Evolutionary conservation across 2,113 vertebrate genomes (phyloP), one percentile per base, ranked within the genome.

Genomic region (Morphnarchus princeps): DNA sequence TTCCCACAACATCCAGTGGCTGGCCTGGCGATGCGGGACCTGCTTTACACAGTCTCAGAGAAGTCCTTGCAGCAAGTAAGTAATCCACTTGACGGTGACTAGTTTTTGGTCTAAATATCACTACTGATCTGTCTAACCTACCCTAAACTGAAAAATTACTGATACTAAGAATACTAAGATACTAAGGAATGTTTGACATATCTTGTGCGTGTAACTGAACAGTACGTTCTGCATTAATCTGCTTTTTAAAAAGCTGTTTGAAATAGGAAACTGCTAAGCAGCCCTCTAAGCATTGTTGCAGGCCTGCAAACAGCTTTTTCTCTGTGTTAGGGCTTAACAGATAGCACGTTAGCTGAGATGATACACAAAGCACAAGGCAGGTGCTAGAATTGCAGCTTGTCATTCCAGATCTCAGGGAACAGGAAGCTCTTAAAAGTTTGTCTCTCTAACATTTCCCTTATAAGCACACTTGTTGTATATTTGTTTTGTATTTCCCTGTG

Each of bases 1-100:
- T 59, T 67, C 32, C 25, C 0, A 0, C 16, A 18, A 13, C 5
- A 31, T 28, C 22, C 16, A 34, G 19, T 11, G 11, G 7, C 20
- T 2, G 0, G 13, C 10, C 9, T 69, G 55, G 7, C 0, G 0
- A 31, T 19, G 13, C 8, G 11, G 11, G 21, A 84, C 15, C 14
- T 11, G 24, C 43, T 81, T 61, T n/a, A 28, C 22, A 21, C 6
- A 50, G 31, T 61, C 63, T 49, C 45, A 40, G 20, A 34, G 58
- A 69, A 88, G 36, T 34, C 25, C 31, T 36, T 59, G 31, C 34
- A 86, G 34, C 4, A 61, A 42, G 9, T 43, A 61, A 42, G 10
- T 43, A 31, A 34, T 26, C 20, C 11, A 14, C 15, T n/a, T 26
- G 10, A 31, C 11, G 20, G 21, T 65, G 58, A 43, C 24, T 26